Base-by-base conservation (phyloP, 2,888 invertebrate species). In the Andrena bicolor region DNA sequence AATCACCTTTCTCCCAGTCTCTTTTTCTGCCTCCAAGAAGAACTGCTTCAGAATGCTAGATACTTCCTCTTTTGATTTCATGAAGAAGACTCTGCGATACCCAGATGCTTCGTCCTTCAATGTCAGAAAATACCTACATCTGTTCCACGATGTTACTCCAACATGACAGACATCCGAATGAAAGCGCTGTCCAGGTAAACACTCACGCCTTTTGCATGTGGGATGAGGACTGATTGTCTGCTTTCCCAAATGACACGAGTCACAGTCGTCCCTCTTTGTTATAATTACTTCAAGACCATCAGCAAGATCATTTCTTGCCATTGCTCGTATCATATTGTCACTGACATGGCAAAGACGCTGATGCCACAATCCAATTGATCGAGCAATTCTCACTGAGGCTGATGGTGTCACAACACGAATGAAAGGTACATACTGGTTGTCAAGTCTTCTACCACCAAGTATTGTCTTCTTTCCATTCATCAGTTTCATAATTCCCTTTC, bases 51-150 rank as follows among this genome's bases (percentile, higher is more conserved):
- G 13, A 8, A 76, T 70, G 2, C 77, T 58, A 6, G 85, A 83
- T 28, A 91, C 88, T 81, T 94, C 90, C 49, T 79, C 73, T 86
- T 93, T 93, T 41, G 85, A 49, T 49, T 49, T 49, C n/a, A 49
- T 49, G 76, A 93, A 90, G 80, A 92, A 93, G n/a, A 91, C 90
- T 77, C 66, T 66, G 8, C 78, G 56, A 75, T 79, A 75, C 1
- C 74, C 65, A 0, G 48, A 71, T 63, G 82, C 82, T 70, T 82
- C 71, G n/a, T 82, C 74, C 26, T 82, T 77, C 48, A 81, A 0
- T 7, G 76, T 72, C 4, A 81, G 66, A 61, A 82, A 78, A 41
- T 70, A 82, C 26, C 53, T 78, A 32, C 66, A 82, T 48, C 32
- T 75, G 35, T 79, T 74, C 64, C 69, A 74, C 3, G 58, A 79